Percentiles rank a stretch among this genome's conserved stretches.
phyloP scores from a whole-genome alignment of 2,797 vertebrate genomes.

The Coregonus suidteri region DNA sequence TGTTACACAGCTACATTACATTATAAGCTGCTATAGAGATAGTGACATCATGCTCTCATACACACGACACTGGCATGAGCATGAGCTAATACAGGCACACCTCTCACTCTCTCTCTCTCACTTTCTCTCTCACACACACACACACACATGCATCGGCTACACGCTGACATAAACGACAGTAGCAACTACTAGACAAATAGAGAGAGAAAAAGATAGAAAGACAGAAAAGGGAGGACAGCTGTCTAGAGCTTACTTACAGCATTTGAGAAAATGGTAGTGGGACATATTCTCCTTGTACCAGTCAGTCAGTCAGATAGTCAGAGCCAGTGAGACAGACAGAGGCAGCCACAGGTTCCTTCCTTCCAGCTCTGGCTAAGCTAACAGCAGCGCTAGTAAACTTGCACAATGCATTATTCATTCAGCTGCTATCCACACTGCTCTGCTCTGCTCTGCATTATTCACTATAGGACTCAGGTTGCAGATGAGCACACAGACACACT shows the following conservation, averaged over 20 bases:
- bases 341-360: conserved; percentile 71
- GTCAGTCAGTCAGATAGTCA: conserved; percentile 19
- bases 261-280: conserved; percentile 98
- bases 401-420: conserved; percentile 82
- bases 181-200: not conserved
- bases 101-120: not conserved
- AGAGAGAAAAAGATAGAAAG: conserved; percentile 22
- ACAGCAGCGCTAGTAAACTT: conserved; percentile 64
- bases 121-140: conserved; percentile 19
- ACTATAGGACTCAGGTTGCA: conserved; percentile 66
- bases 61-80: not conserved
- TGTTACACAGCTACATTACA: not conserved
- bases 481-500: conserved; percentile 23
- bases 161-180: conserved; percentile 40
- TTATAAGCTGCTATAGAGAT: not conserved
- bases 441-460: conserved; percentile 76
- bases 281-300: conserved; percentile 83
- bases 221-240: conserved; percentile 25
- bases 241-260: conserved; percentile 87
- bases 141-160: conserved; percentile 9
- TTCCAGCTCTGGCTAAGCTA: conserved; percentile 69
- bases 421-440: conserved; percentile 62
- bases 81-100: no score
- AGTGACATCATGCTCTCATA: not conserved
- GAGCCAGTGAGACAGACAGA: conserved; percentile 27